These are phyloP conservation scores for Echiichthys vipera DNA, from an alignment of 2,797 vertebrate species.

Conservation along the genomic window DNA sequence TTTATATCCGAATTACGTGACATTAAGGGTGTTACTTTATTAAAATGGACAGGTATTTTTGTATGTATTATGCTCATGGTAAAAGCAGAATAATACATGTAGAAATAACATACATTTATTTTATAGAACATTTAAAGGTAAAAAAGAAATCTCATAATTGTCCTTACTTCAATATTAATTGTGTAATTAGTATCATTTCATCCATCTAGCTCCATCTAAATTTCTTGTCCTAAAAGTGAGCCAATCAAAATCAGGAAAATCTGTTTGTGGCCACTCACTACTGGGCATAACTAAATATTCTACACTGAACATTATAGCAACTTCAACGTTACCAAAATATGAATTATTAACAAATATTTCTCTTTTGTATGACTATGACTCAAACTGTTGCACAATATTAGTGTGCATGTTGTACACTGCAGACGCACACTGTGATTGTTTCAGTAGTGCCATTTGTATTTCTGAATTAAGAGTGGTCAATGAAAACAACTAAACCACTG, in stretches of 20 bases:
- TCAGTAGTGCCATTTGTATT: slow-evolving; percentile 16
- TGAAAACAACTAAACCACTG: slow-evolving; percentile 21
- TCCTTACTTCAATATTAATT: neutral
- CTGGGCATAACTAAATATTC: neutral
- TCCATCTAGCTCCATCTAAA: neutral
- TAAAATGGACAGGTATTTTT: neutral
- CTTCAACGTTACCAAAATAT: neutral
- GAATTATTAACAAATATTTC: neutral
- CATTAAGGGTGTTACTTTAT: neutral
- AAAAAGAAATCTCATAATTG: neutral
- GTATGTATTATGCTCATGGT: neutral
- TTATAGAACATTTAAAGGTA: neutral
- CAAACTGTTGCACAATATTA: neutral
- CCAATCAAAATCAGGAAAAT: neutral
- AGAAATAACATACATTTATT: neutral
- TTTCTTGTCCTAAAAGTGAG: neutral
- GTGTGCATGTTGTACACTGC: neutral
- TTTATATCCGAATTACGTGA: neutral
- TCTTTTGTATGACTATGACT: neutral
- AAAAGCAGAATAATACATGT: neutral
- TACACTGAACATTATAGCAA: neutral
- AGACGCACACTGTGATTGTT: slow-evolving; percentile 2
- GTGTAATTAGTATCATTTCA: neutral
- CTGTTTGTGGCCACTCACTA: neutral
- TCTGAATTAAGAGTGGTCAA: slow-evolving; percentile 43